phyloP scores from a whole-genome alignment of 2,113 vertebrate genomes.

The Pseudolaguvia tuberculata region DNA sequence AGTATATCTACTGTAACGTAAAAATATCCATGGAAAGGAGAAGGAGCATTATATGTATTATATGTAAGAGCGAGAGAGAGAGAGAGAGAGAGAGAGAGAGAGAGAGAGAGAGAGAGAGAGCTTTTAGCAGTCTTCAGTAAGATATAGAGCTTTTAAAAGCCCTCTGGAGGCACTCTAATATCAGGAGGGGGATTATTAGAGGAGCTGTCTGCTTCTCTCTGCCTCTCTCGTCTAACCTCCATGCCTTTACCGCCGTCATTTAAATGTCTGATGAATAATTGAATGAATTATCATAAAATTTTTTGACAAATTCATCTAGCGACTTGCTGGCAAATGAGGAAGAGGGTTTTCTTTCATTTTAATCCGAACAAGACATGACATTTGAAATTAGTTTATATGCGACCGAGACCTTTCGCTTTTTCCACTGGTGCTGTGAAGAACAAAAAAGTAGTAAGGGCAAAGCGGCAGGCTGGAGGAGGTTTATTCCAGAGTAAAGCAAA shows the following conservation, averaged over 20 bases:
- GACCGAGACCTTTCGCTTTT: conserved; percentile 76
- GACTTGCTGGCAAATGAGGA: conserved; percentile 62
- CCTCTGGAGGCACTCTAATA: conserved; percentile 83
- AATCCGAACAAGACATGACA: conserved; percentile 83
- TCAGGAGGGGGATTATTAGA: conserved; percentile 80
- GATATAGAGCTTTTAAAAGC: conserved; percentile 77
- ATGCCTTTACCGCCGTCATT: conserved; percentile 74
- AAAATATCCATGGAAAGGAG: conserved; percentile 23
- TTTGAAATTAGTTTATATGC: conserved; percentile 85
- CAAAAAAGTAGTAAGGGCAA: conserved; percentile 59
- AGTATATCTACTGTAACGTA: not conserved
- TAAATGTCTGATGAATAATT: conserved; percentile 89
- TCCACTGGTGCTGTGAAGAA: conserved; percentile 64
- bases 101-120: conserved; percentile 71
- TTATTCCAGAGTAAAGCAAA: conserved; percentile 46
- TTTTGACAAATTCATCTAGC: conserved; percentile 91
- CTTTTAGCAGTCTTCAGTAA: conserved; percentile 70
- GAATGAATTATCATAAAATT: conserved; percentile 93
- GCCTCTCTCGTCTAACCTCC: conserved; percentile 47
- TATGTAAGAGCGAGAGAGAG: conserved; percentile 70
- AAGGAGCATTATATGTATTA: conserved; percentile 63
- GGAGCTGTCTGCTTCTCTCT: conserved; percentile 54
- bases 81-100: conserved; percentile 74
- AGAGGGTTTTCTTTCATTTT: conserved; percentile 72
- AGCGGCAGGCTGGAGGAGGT: conserved; percentile 35